Base-by-base conservation (phyloP, 2,888 invertebrate genomes). In the Rhamphomyia laevipes region DNA sequence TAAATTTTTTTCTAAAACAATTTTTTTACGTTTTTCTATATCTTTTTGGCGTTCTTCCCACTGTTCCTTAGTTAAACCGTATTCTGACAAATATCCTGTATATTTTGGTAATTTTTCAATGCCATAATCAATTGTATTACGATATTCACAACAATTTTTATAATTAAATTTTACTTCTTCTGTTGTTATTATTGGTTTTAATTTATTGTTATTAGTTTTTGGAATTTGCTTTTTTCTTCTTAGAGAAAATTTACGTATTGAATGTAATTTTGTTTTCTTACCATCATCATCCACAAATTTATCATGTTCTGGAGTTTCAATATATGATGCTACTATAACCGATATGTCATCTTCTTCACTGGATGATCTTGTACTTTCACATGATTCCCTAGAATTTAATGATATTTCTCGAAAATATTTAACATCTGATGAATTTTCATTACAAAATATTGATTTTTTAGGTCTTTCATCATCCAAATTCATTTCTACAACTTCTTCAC, bases 11-110 rank as follows among this genome's bases (percentile, higher is more conserved):
- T 67, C 62, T 38, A 61, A 52, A 45, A 59, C 54, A 9, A 53
- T 59, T 27, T 60, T 63, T 23, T 64, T 60, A 42, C 63, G 61
- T 13, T 60, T 61, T 42, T 72, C 66, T 48, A 67, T 57, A 30
- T 65, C 64, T 45, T 63, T 64, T 45, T 73, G 66, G 21, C 71
- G 64, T 45, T 65, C 67, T 48, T 72, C 66, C 47, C 74, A 56
- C 56, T 75, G 75, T 35, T 68, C 63, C 5, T 66, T 69, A 43
- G 68, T 74, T 40, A 77, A 57, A 0, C 77, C 77, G 54, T 77
- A 77, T 58, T 76, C 75, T 1, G 77, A 76, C 51, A 72, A 61
- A 49, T 70, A 69, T 4, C 77, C 77, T 2, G 71, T 72, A 51
- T 77, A 76, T 35, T 67, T 63, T 4, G 77, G 76, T 27, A 77